phyloP scores from a whole-genome alignment of 2,113 vertebrate genomes.

The Sapayoa aenigma region DNA sequence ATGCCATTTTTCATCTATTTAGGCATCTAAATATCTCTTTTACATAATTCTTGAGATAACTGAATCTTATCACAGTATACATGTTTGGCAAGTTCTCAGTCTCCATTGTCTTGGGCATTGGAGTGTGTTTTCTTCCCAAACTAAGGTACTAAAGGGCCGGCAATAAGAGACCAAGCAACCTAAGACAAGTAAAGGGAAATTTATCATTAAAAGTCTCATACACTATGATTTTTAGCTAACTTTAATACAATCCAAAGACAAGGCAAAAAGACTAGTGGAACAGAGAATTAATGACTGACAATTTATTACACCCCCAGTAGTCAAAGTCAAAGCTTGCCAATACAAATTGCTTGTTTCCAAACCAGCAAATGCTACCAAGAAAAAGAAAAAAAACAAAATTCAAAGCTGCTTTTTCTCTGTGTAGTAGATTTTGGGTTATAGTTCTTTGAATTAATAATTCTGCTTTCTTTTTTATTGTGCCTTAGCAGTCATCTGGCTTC shows the following conservation, averaged over 20 bases:
- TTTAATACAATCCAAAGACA: background rate
- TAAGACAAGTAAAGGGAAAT: background rate
- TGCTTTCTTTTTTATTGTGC: background rate
- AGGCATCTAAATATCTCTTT: background rate
- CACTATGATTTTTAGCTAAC: accelerated
- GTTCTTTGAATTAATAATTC: slow-evolving; percentile 34
- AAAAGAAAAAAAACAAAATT: background rate
- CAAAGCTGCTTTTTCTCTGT: background rate
- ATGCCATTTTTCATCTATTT: background rate
- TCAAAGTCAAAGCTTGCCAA: background rate
- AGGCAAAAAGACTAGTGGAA: background rate
- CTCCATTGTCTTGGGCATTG: background rate
- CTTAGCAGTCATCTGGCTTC: slow-evolving; percentile 28
- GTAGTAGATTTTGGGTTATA: background rate
- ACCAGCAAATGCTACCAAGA: background rate
- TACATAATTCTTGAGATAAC: background rate
- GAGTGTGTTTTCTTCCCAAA: background rate
- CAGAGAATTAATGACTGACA: background rate
- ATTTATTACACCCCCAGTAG: background rate
- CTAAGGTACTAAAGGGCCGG: background rate
- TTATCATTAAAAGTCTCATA: background rate
- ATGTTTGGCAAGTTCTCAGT: background rate
- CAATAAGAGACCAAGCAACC: background rate
- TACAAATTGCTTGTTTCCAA: background rate
- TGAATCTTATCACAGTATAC: background rate